Evolutionary conservation across 2,888 invertebrate species (phyloP), one percentile per base, ranked within the genome.

Genomic region (Sycophila texana): DNA sequence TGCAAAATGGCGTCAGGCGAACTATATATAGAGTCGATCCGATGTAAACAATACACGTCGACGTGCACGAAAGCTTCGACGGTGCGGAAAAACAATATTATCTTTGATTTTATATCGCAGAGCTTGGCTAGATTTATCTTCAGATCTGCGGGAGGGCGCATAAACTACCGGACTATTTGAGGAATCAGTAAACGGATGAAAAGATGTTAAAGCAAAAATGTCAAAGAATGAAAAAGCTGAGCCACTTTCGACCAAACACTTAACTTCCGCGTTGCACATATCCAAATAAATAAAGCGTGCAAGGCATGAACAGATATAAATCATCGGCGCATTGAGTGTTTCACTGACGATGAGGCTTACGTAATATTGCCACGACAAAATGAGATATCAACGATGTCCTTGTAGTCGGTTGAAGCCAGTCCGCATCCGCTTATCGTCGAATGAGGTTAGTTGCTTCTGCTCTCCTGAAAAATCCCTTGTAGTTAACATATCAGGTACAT

Each of bases 361-460:
- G 51, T 84, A 86, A 86, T 61, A 71, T 76, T 65, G 70, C 79
- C 68, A 70, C 67, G 67, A 67, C 74, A 74, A 80, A 80, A 74
- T 80, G 80, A 47, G 77, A 67, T 73, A 81, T 74, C 77, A 63
- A 14, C 57, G 39, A 18, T 57, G 26, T 16, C 18, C 26, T 65
- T 65, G 13, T 12, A 20, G 68, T 30, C 51, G 63, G 68, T 74
- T 76, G 79, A 81, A 75, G 61, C 30, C 76, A 84, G 79, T 82
- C 4, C n/a, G 68, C 67, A 20, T 20, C 10, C 14, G 5, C 49
- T 51, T 13, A 51, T 22, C 26, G 22, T 7, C 10, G 20, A 78
- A 73, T 51, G 16, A 82, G 81, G 81, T 81, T 81, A 78, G 81
- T 78, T 76, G 74, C 4, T 55, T n/a, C 16, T 68, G 49, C 16